These are phyloP conservation scores for Fregata magnificens DNA, from an alignment of 2,113 vertebrate genomes.

Conservation along the genomic window DNA sequence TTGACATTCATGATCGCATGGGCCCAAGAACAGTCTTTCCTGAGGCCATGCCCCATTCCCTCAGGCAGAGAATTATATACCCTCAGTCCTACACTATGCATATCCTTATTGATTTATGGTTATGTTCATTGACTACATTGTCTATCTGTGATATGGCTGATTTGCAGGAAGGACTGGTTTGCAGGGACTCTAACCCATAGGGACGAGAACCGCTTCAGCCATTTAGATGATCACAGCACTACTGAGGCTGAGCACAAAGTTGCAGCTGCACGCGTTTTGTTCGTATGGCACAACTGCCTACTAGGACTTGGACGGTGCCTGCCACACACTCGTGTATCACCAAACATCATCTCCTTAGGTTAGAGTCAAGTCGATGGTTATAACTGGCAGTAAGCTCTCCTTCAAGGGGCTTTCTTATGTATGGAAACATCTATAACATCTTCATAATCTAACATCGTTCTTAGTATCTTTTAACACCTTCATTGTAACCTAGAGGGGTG, in stretches of 20 bases:
- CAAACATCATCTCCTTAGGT: background rate
- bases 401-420: background rate
- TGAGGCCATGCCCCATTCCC: background rate
- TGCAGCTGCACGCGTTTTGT: background rate
- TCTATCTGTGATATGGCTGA: background rate
- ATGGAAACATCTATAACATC: background rate
- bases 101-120: background rate
- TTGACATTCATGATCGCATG: background rate
- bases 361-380: background rate
- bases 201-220: background rate
- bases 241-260: background rate
- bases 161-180: background rate
- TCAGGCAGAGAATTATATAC: background rate
- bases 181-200: background rate
- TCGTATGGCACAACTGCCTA: background rate
- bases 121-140: background rate
- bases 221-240: background rate
- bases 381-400: background rate
- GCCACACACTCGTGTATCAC: fast-evolving
- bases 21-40: background rate
- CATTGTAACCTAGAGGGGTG: background rate
- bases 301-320: background rate
- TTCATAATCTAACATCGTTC: background rate
- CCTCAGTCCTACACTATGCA: background rate
- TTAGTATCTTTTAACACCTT: background rate